Evolutionary conservation across 2,797 vertebrate species (phyloP), one percentile per base, ranked within the genome.

Genomic region (Jordanella pulchra): DNA sequence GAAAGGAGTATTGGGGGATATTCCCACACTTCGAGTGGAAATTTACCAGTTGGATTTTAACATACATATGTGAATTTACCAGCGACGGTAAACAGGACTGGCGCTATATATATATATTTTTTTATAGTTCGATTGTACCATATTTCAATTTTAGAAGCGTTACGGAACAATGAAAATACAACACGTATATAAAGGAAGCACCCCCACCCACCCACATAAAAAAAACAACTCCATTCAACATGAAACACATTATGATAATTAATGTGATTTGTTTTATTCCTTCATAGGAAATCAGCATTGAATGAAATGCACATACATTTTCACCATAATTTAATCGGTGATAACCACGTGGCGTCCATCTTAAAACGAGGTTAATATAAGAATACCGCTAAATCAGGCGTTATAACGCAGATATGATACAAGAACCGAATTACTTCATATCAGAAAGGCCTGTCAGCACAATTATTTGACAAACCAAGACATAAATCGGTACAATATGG

Each of bases 11-110:
- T 3, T 77, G 69, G 75, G 1, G 27, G 60, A 74, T 42, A 75
- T 71, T 67, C 78, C 63, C 64, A 48, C 32, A 63, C 77, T 54
- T 27, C 25, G 69, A 53, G 74, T 87, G 91, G 90, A 91, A 92
- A 88, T 84, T 76, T 89, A 90, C 90, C n/a, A 67, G 74, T 64
- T 48, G 35, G 54, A 65, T 35, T 17, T 67, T 6, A 44, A 61
- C 45, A 61, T 50, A 25, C 58, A 21, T 12, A 27, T 17, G 5
- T 35, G 18, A 12, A 56, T 12, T 7, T 44, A 2, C 45, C 25
- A 2, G 11, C 66, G 5, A 23, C 48, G 53, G 17, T 18, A 12
- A 51, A 47, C 51, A 50, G 10, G 12, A 54, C 13, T 2, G 7
- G 32, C 18, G 10, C 55, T 58, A 10, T 11, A 7, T 0, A 39